Evolutionary conservation across 1,140 invertebrate species (phyloP), one percentile per base, ranked within the genome.

Genomic region (Aphis gossypii): DNA sequence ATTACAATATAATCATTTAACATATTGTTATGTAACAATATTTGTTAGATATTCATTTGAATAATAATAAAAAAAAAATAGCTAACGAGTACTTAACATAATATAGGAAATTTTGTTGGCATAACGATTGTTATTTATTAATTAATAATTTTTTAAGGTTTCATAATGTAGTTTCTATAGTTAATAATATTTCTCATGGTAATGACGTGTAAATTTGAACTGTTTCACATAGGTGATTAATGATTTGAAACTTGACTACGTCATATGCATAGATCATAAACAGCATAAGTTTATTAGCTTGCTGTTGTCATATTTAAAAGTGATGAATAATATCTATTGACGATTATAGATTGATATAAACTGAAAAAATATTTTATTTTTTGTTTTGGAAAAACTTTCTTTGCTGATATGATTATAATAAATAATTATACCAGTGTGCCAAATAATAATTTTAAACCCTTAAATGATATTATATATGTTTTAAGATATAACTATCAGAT

Each of bases 171-270:
- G 21, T 51, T 18, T 46, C 14, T 51, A 54, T 54, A 88, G 87
- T 88, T 51, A 54, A 54, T 54, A 88, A n/a, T 68, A 68, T 68
- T 68, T 30, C 30, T 84, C 18, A 21, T 51, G 38, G 30, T 21
- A 48, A 54, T 88, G 48, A 38, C 21, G 48, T 25, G 86, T 54
- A n/a, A 88, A 88, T 88, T 51, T 88, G n/a, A 90, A 60, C 41
- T 54, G 38, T 90, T 68, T 60, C 41, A 90, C 2, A 68, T 90
- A 56, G 89, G 30, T 90, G 56, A 90, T 90, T 90, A 90, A 90
- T 90, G 38, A 38, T 56, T 44, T 90, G 25, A 44, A 60, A 38
- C 30, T 18, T 68, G 46, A 88, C 48, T 23, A 89, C 87, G 87
- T 30, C 35, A 56, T 30, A 56, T 56, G 54, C 41, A 68, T 46